Evolutionary conservation across 2,888 invertebrate species (phyloP), one percentile per base, ranked within the genome.

Genomic region (Hydrotaea diabolus): DNA sequence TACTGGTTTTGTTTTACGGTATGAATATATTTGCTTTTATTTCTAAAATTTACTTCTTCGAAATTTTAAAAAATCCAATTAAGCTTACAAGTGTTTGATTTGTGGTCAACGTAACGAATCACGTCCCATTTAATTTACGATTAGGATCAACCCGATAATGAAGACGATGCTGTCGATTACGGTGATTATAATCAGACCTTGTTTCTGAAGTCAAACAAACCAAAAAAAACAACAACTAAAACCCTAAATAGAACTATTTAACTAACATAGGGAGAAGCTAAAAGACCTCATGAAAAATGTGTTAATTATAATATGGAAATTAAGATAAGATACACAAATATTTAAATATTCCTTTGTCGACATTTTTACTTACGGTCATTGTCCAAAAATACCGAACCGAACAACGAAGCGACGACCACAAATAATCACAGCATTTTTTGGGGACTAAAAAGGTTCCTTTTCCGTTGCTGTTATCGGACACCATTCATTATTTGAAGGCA

Each of bases 61-160:
- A n/a, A n/a, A n/a, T n/a, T n/a, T n/a, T n/a, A n/a, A n/a, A n/a
- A n/a, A n/a, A n/a, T n/a, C n/a, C n/a, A n/a, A n/a, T n/a, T n/a
- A n/a, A 46, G 69, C 19, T 75, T 79, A 83, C 76, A 83, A 79
- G 64, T 79, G 76, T 79, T 73, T 79, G 76, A 79, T 83, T 76
- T 76, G 76, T 66, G 57, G 62, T 71, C 23, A 49, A 49, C n/a
- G n/a, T 15, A 69, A 13, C 23, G n/a, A 53, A 26, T 39, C 11
- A 23, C n/a, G 36, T 11, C 13, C 13, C 2, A 43, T 43, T 43
- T 43, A 8, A 43, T 43, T 2, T 43, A 43, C 13, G 43, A 43
- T 43, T 43, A 36, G 36, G 36, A 36, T 36, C 5, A 36, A 36
- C 36, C 36, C 8, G 36, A 36, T 36, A 36, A 36, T 3, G 8